Evolutionary conservation across 1,140 invertebrate genomes (phyloP), one percentile per base, ranked within the genome.

Genomic region (Doryteuthis pealeii): DNA sequence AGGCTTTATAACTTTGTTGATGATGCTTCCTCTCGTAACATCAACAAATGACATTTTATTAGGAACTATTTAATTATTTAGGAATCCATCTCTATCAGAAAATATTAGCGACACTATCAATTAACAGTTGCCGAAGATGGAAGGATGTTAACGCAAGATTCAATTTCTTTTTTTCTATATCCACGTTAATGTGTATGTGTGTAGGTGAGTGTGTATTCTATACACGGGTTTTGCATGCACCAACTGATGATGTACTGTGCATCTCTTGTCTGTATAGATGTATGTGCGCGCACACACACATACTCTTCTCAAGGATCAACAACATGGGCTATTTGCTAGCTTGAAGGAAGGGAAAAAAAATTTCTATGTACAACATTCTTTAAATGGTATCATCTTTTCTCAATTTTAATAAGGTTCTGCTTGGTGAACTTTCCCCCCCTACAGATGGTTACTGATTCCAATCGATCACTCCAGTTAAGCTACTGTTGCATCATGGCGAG

Each of bases 41-140:
- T 68, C 66, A 68, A 31, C 28, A 33, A 31, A 68, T 68, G 31
- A 68, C 58, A 32, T 68, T 68, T 31, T 32, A 32, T 68, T 68
- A 68, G 66, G n/a, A 68, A 31, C 66, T 68, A 68, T 68, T 68
- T 30, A 33, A 68, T 66, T n/a, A 66, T 68, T 31, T 68, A 68
- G 66, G 66, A 32, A 33, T 68, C 31, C 31, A 68, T 68, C 30
- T 30, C 30, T 33, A 68, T 22, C 28, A 26, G 58, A 28, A 62
- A n/a, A 62, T 28, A n/a, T 62, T 62, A 62, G 54, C 26, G 18
- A 62, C 22, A 62, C 18, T 62, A 62, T 62, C 54, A 62, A 5
- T 62, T 22, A n/a, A 62, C 54, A n/a, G 54, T 62, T 62, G 54
- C 54, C 18, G 6, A 62, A 62, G 18, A 62, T 62, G 18, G 26